These are phyloP conservation scores for Coryphaenoides rupestris DNA, from an alignment of 2,113 vertebrate genomes.

Conservation along the genomic window DNA sequence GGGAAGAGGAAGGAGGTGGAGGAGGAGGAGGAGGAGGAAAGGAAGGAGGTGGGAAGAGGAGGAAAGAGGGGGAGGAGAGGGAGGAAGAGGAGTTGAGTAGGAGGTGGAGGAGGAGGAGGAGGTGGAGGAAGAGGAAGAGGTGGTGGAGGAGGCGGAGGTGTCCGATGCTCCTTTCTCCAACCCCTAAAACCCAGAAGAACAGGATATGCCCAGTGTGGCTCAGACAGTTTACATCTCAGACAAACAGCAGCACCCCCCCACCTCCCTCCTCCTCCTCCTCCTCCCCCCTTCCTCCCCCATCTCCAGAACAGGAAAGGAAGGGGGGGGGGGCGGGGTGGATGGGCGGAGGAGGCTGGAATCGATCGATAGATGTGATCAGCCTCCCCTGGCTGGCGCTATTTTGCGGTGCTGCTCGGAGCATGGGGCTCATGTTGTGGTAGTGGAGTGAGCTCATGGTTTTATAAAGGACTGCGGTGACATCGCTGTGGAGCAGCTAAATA, in stretches of 20 bases:
- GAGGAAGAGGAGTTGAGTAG: too few species aligned
- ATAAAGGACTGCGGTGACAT: conserved; percentile 73
- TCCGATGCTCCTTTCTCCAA: conserved; percentile 17
- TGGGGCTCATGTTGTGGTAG: conserved; percentile 71
- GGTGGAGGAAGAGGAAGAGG: too few species aligned
- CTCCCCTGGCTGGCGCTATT: conserved; percentile 62
- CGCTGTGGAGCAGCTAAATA: conserved; percentile 72
- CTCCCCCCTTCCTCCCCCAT: conserved; percentile 52
- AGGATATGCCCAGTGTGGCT: conserved; percentile 55
- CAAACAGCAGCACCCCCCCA: conserved; percentile 55
- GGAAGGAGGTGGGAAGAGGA: too few species aligned
- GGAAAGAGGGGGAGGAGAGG: too few species aligned
- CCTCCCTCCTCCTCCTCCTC: conserved; percentile 52
- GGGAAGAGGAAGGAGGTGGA: too few species aligned
- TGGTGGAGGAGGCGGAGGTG: too few species aligned
- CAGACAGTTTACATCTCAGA: conserved; percentile 66
- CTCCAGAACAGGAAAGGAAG: conserved; percentile 70
- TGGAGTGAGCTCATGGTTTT: conserved; percentile 77
- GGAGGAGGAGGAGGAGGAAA: too few species aligned
- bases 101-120: too few species aligned
- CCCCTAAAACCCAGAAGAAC: conserved; percentile 48
- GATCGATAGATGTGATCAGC: conserved; percentile 78
- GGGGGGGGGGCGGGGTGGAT: conserved; percentile 27
- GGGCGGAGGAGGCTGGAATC: too few species aligned
- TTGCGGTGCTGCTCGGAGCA: conserved; percentile 55